Base-by-base conservation (phyloP, 2,888 invertebrate species). In the Timema podura region DNA sequence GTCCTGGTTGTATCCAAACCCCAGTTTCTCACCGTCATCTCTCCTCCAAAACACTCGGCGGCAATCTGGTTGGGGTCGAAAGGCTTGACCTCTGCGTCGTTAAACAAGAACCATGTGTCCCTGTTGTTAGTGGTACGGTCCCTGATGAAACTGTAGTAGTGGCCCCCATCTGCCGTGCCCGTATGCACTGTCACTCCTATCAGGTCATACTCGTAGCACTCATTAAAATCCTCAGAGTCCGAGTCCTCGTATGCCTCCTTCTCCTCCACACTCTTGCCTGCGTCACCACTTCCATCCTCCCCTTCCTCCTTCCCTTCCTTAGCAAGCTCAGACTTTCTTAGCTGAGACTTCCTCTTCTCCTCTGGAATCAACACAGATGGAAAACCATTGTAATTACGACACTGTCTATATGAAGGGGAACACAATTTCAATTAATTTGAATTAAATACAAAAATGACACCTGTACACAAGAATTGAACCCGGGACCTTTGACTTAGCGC, bases 111-210 rank as follows among this genome's bases (percentile, higher is more conserved):
- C 96, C 96, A 96, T 76, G 95, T 93, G 82, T 96, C 96, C 77
- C 91, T 89, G 66, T 85, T 87, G 0, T 83, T 81, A 0, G 83
- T 83, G 5, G 85, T 85, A 51, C 95, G 86, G 82, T 96, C 96
- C 75, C 95, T 88, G 73, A 97, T 97, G 81, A 97, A 97, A 84
- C 92, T 92, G 82, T 96, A 96, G 82, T 97, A 97, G 82, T 97
- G 97, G 0, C 97, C 97, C 68, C 96, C 96, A 81, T 97, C 97
- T 1, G 97, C 97, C 0, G 96, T 97, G n/a, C 97, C 97, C 15
- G 97, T 97, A 83, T 97, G 97, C 0, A 97, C 97, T 0, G 97
- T 97, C 11, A 97, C 96, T 11, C 97, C 97, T 73, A 94, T 94
- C 74, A 95, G 81, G 80, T 94, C 93, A 82, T 92, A 87, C 72